phyloP scores from a whole-genome alignment of 2,888 invertebrate species.

The Automeris io region DNA sequence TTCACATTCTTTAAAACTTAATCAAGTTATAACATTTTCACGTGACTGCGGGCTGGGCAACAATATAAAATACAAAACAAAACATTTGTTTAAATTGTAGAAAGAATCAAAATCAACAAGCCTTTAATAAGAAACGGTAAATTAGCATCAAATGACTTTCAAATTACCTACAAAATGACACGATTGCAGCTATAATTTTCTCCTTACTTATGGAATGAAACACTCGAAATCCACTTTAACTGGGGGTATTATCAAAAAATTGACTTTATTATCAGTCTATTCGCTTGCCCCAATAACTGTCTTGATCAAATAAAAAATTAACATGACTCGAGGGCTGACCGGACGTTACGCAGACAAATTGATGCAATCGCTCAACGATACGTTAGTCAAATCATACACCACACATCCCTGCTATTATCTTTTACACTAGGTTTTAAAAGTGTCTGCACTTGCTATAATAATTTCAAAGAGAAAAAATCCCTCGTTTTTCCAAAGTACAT shows the following conservation, averaged over 20 bases:
- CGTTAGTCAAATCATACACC: conserved; percentile 29
- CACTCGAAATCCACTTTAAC: conserved; percentile 39
- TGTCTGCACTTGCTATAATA: too few species aligned
- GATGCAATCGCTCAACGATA: conserved; percentile 48
- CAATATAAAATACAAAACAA: conserved; percentile 17
- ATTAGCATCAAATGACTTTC: conserved; percentile 58
- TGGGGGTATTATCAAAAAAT: conserved; percentile 68
- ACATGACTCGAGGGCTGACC: conserved; percentile 47
- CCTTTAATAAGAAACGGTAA: conserved; percentile 54
- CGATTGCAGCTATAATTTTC: conserved; percentile 55
- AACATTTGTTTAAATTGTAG: conserved; percentile 16
- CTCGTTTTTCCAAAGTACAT: too few species aligned
- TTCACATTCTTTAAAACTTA: too few species aligned
- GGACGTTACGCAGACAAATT: conserved; percentile 55
- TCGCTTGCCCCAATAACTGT: conserved; percentile 50
- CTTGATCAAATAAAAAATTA: conserved; percentile 73
- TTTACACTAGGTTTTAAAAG: too few species aligned
- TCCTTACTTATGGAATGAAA: conserved; percentile 46
- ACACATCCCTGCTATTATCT: conserved; percentile 27
- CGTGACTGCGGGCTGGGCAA: too few species aligned
- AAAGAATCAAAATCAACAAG: conserved; percentile 32
- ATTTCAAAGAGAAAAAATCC: too few species aligned
- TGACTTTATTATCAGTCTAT: conserved; percentile 71
- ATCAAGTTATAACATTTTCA: too few species aligned
- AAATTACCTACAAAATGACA: conserved; percentile 67